These are phyloP conservation scores for Chelonoidis abingdonii DNA, from an alignment of 2,113 vertebrate species.

Conservation along the genomic window DNA sequence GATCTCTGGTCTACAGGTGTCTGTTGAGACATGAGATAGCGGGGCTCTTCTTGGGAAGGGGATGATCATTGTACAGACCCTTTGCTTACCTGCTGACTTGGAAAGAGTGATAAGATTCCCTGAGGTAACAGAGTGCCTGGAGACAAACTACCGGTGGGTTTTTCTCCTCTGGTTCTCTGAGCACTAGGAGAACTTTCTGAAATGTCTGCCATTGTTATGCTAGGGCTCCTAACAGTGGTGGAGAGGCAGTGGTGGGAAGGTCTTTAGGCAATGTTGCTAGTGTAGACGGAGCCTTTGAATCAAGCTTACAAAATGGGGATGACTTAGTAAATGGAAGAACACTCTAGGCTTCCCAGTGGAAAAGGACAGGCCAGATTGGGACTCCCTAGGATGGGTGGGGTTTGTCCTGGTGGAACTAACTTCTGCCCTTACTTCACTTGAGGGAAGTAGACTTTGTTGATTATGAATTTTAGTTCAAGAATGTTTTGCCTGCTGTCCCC, in stretches of 20 bases:
- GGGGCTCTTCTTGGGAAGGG: not conserved
- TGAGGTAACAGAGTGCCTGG: not conserved
- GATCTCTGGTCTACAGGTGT: not conserved
- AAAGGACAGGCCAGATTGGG: not conserved
- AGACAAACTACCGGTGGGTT: not conserved
- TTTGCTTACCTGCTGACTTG: not conserved
- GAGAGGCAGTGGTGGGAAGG: not conserved
- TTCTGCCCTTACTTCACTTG: not conserved
- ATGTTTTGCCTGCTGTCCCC: not conserved
- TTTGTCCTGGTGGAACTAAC: too few relatives aligned
- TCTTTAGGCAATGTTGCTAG: not conserved
- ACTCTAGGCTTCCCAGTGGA: not conserved
- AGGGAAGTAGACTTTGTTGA: not conserved
- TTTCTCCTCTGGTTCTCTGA: not conserved
- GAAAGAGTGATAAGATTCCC: not conserved
- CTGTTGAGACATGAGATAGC: not conserved
- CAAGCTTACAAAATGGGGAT: slow-evolving; percentile 18
- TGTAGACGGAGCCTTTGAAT: not conserved
- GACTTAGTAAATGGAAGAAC: not conserved
- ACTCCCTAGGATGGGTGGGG: not conserved
- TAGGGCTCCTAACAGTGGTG: not conserved
- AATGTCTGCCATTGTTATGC: not conserved
- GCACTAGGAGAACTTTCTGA: not conserved
- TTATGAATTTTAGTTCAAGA: not conserved
- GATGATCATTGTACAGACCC: not conserved